Percentiles rank a stretch among this genome's conserved stretches.
Evolutionary conservation across 2,797 vertebrate genomes (phyloP).

Genomic region (Florisuga fusca): DNA sequence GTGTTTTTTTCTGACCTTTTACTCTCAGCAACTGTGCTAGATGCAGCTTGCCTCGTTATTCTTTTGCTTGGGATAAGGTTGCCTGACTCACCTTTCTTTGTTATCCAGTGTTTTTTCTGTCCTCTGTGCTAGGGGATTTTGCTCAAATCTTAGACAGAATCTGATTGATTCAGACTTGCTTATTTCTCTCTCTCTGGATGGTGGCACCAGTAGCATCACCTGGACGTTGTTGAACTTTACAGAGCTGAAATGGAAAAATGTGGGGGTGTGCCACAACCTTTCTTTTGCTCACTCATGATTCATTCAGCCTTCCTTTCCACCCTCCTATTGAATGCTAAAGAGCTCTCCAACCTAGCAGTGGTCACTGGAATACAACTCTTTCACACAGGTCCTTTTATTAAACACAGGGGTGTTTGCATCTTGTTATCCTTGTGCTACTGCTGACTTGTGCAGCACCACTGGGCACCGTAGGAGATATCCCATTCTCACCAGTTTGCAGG

Average conservation of each 20-base stretch:
- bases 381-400: background rate
- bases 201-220: background rate
- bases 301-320: constrained; percentile 6
- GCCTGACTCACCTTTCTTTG: background rate
- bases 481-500: background rate
- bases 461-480: background rate
- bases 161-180: background rate
- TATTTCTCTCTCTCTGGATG: background rate
- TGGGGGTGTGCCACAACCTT: background rate
- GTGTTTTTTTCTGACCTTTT: constrained; percentile 7
- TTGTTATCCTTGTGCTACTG: background rate
- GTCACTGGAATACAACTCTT: background rate
- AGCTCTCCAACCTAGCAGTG: background rate
- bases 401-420: rapidly evolving
- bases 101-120: background rate
- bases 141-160: background rate
- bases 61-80: background rate
- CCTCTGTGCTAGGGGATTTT: background rate
- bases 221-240: background rate
- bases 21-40: background rate
- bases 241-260: constrained; percentile 1
- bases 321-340: background rate
- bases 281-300: background rate
- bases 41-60: background rate
- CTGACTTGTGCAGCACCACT: background rate